Percentiles rank a stretch among this genome's conserved stretches.
These are phyloP conservation scores for Tuberolachnus salignus DNA, from an alignment of 2,888 invertebrate genomes.

Conservation along the genomic window DNA sequence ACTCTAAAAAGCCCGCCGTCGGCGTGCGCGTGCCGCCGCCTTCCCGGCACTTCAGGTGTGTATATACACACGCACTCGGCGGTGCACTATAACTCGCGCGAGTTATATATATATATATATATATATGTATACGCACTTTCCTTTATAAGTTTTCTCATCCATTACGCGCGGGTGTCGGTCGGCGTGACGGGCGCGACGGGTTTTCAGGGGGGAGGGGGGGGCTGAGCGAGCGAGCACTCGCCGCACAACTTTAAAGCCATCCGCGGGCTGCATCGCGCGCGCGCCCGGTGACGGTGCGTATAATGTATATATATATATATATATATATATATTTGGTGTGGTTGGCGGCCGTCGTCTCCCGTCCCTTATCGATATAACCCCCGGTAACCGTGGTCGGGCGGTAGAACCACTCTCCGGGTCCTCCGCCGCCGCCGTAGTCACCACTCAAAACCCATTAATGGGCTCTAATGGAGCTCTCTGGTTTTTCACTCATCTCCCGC, in stretches of 20 bases:
- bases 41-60: not conserved
- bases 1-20: constrained; percentile 46
- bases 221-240: not conserved
- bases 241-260: constrained; percentile 53
- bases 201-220: not conserved
- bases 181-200: not conserved
- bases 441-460: constrained; percentile 58
- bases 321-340: too few relatives aligned
- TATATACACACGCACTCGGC: too few relatives aligned
- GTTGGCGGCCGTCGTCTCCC: constrained; percentile 15
- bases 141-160: constrained; percentile 54
- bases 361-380: constrained; percentile 45
- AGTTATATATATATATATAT: not conserved
- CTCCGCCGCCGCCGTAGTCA: constrained; percentile 47
- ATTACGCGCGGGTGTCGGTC: constrained; percentile 33
- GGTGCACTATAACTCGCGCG: not conserved
- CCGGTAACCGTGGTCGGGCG: constrained; percentile 31
- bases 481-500: constrained; percentile 55
- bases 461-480: constrained; percentile 58
- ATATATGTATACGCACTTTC: constrained; percentile 14
- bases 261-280: not conserved
- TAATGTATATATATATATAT: constrained; percentile 7
- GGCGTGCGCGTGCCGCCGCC: constrained; percentile 48
- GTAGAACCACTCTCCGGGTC: constrained; percentile 46
- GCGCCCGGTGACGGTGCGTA: constrained; percentile 1